These are phyloP conservation scores for Cantharis rufa DNA, from an alignment of 2,888 invertebrate genomes.

Conservation along the genomic window DNA sequence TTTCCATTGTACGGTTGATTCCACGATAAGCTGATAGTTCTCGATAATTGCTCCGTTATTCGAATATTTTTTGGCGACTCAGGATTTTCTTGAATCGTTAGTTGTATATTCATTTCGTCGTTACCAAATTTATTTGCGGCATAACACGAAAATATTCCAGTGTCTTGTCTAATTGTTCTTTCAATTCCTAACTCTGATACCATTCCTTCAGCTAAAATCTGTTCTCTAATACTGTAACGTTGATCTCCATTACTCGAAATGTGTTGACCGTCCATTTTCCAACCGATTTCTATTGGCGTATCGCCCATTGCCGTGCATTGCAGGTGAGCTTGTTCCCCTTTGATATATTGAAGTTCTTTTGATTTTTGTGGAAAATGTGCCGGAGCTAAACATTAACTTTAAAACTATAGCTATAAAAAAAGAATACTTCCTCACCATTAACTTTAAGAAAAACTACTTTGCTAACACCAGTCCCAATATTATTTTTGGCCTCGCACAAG, in stretches of 20 bases:
- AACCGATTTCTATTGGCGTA: slow-evolving; percentile 82
- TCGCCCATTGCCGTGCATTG: slow-evolving; percentile 90
- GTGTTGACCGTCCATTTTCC: slow-evolving; percentile 78
- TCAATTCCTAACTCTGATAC: slow-evolving; percentile 84
- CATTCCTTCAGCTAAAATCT: slow-evolving; percentile 77
- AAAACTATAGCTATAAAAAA: not conserved
- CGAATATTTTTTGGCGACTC: slow-evolving; percentile 87
- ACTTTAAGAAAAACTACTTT: slow-evolving; percentile 90
- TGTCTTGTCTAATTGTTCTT: slow-evolving; percentile 85
- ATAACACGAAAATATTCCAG: slow-evolving; percentile 84
- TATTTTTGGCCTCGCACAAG: slow-evolving; percentile 91
- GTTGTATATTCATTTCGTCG: slow-evolving; percentile 87
- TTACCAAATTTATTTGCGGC: slow-evolving; percentile 89
- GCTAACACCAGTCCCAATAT: slow-evolving; percentile 88
- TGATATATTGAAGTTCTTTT: slow-evolving; percentile 80
- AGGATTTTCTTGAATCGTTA: slow-evolving; percentile 89
- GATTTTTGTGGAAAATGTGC: slow-evolving; percentile 83
- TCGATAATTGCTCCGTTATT: slow-evolving; percentile 82
- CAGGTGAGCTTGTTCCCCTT: slow-evolving; percentile 80
- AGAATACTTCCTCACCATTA: slow-evolving; percentile 68
- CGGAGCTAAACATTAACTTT: slow-evolving; percentile 64
- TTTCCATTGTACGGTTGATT: slow-evolving; percentile 87
- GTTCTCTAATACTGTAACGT: slow-evolving; percentile 77
- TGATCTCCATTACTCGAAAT: slow-evolving; percentile 74
- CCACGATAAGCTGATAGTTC: slow-evolving; percentile 86